Evolutionary conservation across 2,113 vertebrate species (phyloP).

Genomic region (Capreolus pygargus): DNA sequence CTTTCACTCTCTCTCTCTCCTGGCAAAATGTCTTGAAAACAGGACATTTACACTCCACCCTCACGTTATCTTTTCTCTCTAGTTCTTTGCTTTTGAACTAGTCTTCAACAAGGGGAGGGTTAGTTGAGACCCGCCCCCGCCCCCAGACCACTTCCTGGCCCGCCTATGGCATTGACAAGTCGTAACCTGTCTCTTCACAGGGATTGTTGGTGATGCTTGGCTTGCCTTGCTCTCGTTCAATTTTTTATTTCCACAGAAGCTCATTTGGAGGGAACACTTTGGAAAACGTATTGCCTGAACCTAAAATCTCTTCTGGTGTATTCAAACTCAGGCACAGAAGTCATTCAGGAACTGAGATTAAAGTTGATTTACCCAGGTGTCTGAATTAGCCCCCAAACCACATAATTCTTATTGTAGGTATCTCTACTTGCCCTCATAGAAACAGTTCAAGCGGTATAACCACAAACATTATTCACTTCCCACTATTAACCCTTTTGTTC

Average conservation of each 20-base stretch:
- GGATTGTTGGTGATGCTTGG: neutral
- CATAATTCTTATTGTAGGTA: neutral
- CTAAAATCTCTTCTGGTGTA: neutral
- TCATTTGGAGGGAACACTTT: neutral
- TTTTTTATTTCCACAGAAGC: neutral
- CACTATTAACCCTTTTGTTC: neutral
- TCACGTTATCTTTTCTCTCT: neutral
- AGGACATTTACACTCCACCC: neutral
- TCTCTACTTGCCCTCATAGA: neutral
- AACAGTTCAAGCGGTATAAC: neutral
- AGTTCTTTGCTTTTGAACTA: neutral
- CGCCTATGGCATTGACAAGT: fast-evolving
- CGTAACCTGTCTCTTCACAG: neutral
- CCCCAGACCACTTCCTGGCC: neutral
- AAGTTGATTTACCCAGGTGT: neutral
- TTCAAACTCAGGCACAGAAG: neutral
- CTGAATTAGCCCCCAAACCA: neutral
- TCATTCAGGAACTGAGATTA: neutral
- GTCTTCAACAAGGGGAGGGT: neutral
- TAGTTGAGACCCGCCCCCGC: neutral
- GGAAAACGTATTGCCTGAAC: neutral
- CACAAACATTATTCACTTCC: neutral
- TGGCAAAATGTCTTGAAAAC: neutral
- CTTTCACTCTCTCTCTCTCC: neutral
- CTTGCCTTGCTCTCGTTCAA: neutral